These are phyloP conservation scores for Caenorhabditis elegans DNA, from an alignment of 1,140 invertebrate species.

Conservation along the genomic window DNA sequence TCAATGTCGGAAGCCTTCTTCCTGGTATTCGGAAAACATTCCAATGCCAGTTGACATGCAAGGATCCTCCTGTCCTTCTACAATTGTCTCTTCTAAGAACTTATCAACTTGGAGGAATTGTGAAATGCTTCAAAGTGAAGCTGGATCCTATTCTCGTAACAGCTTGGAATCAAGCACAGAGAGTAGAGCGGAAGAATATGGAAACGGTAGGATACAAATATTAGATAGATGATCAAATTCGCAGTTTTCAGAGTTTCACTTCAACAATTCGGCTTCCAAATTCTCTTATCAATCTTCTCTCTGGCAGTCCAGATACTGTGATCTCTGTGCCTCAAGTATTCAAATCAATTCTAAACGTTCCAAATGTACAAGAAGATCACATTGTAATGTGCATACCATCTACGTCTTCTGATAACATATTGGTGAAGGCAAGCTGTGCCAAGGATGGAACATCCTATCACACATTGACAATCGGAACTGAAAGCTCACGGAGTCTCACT, in stretches of 20 bases:
- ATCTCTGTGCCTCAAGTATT: neutral
- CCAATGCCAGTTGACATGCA: neutral
- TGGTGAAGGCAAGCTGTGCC: neutral
- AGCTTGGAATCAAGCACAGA: neutral
- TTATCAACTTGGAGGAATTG: neutral
- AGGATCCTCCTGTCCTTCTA: neutral
- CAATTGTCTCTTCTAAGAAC: neutral
- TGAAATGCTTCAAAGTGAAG: neutral
- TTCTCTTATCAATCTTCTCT: neutral
- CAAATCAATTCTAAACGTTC: neutral
- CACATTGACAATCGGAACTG: neutral
- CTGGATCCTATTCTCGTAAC: neutral
- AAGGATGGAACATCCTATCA: neutral
- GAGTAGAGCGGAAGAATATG: neutral
- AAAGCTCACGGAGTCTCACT: constrained; percentile 13
- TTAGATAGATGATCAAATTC: too few species aligned
- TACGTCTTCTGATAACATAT: neutral
- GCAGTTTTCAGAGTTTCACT: neutral
- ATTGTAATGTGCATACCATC: neutral
- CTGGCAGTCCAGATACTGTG: neutral
- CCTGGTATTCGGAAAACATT: neutral
- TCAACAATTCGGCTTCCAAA: neutral
- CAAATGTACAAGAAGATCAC: neutral
- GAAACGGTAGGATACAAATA: neutral
- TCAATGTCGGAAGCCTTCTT: neutral